These are phyloP conservation scores for Plagiodera versicolora DNA, from an alignment of 2,888 invertebrate genomes.

Conservation along the genomic window DNA sequence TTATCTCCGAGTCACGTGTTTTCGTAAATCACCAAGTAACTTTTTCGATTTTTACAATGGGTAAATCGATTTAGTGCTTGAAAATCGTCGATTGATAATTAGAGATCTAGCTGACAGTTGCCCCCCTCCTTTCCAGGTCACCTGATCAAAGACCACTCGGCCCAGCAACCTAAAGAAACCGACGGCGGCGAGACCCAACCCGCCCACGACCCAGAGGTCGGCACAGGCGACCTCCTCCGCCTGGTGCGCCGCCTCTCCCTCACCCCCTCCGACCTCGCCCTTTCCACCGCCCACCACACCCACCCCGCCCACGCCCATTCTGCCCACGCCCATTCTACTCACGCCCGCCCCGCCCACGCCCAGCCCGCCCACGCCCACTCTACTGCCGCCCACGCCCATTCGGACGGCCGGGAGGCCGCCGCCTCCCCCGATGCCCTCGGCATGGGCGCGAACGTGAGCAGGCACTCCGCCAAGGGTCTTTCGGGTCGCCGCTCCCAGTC, in stretches of 20 bases:
- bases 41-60: no score
- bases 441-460: conserved; percentile 80
- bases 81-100: no score
- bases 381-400: not conserved
- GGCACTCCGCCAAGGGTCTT: conserved; percentile 72
- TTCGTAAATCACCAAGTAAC: no score
- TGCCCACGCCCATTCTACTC: conserved; percentile 30
- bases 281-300: not conserved
- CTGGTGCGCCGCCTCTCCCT: conserved; percentile 51
- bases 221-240: conserved; percentile 58
- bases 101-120: not conserved
- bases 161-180: conserved; percentile 15
- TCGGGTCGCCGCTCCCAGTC: conserved; percentile 73
- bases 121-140: conserved; percentile 37
- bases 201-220: conserved; percentile 30
- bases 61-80: no score
- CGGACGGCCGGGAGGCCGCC: conserved; percentile 44
- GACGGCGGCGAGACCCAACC: conserved; percentile 1
- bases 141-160: conserved; percentile 35
- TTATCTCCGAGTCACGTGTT: no score
- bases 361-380: conserved; percentile 26
- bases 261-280: conserved; percentile 33
- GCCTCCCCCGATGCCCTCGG: conserved; percentile 59
- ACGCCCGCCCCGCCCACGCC: conserved; percentile 46
- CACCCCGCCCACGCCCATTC: conserved; percentile 11